A percentile compares a stretch with the other conserved stretches of the same genome.
phyloP scores from a whole-genome alignment of 1,140 invertebrate genomes.

The Nebria ingens region DNA sequence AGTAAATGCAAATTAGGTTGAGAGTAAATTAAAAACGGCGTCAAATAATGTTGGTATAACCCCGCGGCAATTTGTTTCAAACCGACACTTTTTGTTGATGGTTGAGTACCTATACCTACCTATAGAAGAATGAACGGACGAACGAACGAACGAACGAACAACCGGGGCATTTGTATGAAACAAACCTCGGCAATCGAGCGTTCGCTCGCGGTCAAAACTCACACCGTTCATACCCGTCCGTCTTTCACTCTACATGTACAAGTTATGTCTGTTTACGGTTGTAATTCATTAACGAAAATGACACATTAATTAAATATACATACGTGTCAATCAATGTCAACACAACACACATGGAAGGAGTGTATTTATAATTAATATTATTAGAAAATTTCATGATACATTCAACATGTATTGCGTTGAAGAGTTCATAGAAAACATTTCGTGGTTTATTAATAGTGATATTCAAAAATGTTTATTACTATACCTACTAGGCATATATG shows the following conservation, averaged over 20 bases:
- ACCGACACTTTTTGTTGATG: too few relatives aligned
- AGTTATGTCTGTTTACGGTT: background rate
- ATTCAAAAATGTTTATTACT: background rate
- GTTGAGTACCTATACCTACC: too few relatives aligned
- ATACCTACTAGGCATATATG: background rate
- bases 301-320: constrained; percentile 8
- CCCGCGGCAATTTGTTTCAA: too few relatives aligned
- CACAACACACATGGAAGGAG: too few relatives aligned
- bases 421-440: background rate
- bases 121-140: too few relatives aligned
- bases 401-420: background rate
- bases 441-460: background rate
- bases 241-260: too few relatives aligned
- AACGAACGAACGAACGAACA: too few relatives aligned
- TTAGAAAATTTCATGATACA: background rate
- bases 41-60: too few relatives aligned
- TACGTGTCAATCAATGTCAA: background rate
- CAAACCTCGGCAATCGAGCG: background rate
- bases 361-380: background rate
- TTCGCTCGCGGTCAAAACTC: background rate
- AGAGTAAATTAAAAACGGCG: too few relatives aligned
- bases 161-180: too few relatives aligned
- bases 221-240: background rate
- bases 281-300: constrained; percentile 3
- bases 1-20: too few relatives aligned